Percentiles rank a stretch among this genome's conserved stretches.
phyloP scores from a whole-genome alignment of 2,113 vertebrate species.

The Rhizomys pruinosus region DNA sequence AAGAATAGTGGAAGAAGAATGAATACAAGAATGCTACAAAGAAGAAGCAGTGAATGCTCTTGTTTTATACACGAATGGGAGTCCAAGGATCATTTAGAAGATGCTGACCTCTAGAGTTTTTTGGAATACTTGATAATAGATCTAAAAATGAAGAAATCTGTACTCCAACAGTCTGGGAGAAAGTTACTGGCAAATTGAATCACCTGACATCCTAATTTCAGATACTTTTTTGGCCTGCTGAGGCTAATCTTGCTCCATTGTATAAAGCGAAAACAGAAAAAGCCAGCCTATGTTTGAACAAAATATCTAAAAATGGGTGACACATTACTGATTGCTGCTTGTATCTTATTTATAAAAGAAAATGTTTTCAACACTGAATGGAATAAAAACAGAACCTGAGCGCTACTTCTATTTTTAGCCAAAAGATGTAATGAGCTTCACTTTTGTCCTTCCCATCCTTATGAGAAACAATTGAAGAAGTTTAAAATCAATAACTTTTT shows the following conservation, averaged over 20 bases:
- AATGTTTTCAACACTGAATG: background rate
- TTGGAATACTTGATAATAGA: background rate
- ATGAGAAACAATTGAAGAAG: background rate
- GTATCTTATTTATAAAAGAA: background rate
- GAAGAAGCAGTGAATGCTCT: background rate
- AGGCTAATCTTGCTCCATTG: background rate
- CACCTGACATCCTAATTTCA: background rate
- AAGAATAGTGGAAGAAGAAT: background rate
- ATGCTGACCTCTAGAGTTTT: background rate
- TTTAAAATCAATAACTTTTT: background rate
- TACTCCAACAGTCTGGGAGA: background rate
- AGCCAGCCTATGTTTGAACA: background rate
- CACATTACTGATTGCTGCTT: background rate
- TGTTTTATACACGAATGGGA: background rate
- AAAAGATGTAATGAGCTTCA: background rate
- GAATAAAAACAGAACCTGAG: background rate
- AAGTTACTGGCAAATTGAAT: background rate
- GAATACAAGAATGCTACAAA: background rate
- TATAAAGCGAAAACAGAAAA: accelerated
- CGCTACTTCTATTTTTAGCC: background rate
- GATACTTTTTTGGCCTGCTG: accelerated
- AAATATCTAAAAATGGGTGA: background rate
- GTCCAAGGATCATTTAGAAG: background rate
- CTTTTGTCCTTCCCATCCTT: background rate
- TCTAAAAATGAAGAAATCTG: background rate